Evolutionary conservation across 1,140 invertebrate genomes (phyloP), one percentile per base, ranked within the genome.

Genomic region (Liolophura sinensis): DNA sequence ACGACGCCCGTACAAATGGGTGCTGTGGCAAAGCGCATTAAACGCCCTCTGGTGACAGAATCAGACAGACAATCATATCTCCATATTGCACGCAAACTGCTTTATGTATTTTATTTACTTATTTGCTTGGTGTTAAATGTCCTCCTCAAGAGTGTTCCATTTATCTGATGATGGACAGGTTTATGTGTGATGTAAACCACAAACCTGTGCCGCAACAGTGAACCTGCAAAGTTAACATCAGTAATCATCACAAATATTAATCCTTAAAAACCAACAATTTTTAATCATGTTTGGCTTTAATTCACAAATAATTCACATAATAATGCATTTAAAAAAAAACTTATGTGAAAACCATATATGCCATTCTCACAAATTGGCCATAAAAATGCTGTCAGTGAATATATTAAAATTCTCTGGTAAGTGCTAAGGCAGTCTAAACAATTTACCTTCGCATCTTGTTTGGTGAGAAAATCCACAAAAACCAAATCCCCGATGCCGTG

Each of bases 1-100:
- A 51, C 96, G 88, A 73, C 97, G 87, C 5, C 96, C 97, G 82
- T 96, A 99, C 82, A 99, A 92, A 89, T 99, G 97, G 69, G 97
- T 99, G 76, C 95, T 98, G 82, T 95, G 93, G 73, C 91, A 91
- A 0, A 99, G 78, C 0, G 96, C 90, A 70, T 96, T 92, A 86
- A 98, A 97, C 0, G 97, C 96, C 81, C 89, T 89, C 92, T 95
- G 80, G 54, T 87, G 88, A 54, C 31, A 40, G 31, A 40, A 40
- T 5, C 3, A 40, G 31, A 5, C 3, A 40, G 3, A 40, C 3
- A 40, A 40, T 40, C 31, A 14, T 54, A 5, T 40, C 24, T 18
- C 31, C 40, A 25, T 27, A 12, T 1, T 49, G 50, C 20, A 40
- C 9, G 31, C 31, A 5, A 40, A 5, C 9, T 40, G 9, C 9